Percentiles rank a stretch among this genome's conserved stretches.
Conservation (phyloP, 2,113 vertebrate species). For the Maylandia zebra region DNA sequence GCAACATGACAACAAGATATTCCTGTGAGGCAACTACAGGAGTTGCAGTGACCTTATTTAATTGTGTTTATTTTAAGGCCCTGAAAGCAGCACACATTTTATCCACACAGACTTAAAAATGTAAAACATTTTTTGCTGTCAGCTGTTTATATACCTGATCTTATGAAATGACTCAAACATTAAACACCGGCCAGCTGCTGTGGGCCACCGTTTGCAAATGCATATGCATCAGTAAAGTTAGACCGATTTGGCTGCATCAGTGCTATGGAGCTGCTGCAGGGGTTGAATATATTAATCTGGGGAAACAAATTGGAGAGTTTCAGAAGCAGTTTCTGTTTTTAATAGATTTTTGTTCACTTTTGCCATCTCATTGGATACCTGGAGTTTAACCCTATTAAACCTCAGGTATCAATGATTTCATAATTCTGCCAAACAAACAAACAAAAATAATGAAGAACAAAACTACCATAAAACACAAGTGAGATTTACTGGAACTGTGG, state of each 20-base stretch:
- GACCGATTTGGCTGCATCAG: background rate
- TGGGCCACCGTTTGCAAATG: background rate
- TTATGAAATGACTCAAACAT: slow-evolving; percentile 3
- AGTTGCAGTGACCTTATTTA: background rate
- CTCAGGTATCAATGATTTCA: background rate
- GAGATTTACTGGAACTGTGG: background rate
- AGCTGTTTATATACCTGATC: background rate
- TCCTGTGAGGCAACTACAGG: background rate
- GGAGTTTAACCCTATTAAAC: background rate
- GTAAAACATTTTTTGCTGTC: background rate
- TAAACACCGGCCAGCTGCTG: background rate
- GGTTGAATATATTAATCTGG: background rate
- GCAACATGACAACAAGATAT: background rate
- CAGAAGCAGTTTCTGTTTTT: background rate
- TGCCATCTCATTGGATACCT: background rate
- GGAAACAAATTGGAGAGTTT: background rate
- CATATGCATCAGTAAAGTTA: background rate
- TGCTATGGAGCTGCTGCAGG: background rate
- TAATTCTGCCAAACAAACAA: background rate
- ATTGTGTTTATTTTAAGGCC: background rate
- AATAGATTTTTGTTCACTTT: background rate
- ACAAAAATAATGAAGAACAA: background rate
- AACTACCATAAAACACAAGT: background rate
- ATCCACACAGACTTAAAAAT: background rate
- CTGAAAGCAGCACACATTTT: background rate